These are phyloP conservation scores for Thamnophis sirtalis DNA, from an alignment of 2,113 vertebrate genomes.

Conservation along the genomic window DNA sequence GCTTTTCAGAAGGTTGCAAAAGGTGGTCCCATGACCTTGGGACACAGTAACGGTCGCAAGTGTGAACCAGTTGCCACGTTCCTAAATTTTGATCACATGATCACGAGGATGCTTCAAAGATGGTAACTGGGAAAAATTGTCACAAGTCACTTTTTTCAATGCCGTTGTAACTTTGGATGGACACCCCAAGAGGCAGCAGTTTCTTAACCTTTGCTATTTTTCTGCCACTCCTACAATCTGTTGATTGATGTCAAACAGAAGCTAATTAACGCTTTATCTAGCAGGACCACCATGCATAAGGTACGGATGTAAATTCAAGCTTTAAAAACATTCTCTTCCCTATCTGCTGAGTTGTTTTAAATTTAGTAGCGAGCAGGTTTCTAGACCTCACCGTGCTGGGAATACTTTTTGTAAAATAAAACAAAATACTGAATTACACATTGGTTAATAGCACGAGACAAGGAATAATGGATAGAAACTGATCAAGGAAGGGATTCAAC, in stretches of 20 bases:
- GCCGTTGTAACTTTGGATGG: too few relatives aligned
- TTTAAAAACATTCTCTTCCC: background rate
- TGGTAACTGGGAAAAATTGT: too few relatives aligned
- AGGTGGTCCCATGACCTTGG: too few relatives aligned
- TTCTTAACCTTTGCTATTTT: background rate
- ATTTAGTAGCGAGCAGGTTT: background rate
- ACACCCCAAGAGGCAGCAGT: background rate
- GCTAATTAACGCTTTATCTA: background rate
- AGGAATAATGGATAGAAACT: too few relatives aligned
- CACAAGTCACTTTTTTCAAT: too few relatives aligned
- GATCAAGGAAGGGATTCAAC: too few relatives aligned
- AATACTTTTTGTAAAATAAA: background rate
- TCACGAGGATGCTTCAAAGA: too few relatives aligned
- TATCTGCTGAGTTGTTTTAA: background rate
- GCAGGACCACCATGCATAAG: too few relatives aligned
- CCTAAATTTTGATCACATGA: too few relatives aligned
- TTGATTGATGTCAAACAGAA: background rate
- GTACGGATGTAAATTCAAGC: background rate
- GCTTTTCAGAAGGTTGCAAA: too few relatives aligned
- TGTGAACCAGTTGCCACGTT: too few relatives aligned
- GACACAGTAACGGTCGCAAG: too few relatives aligned
- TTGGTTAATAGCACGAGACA: background rate
- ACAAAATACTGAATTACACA: background rate
- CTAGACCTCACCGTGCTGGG: background rate
- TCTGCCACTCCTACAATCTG: background rate